A percentile compares a stretch with the other conserved stretches of the same genome.
Conservation (phyloP, 2,888 invertebrate species). For the Cosmopolites sordidus region DNA sequence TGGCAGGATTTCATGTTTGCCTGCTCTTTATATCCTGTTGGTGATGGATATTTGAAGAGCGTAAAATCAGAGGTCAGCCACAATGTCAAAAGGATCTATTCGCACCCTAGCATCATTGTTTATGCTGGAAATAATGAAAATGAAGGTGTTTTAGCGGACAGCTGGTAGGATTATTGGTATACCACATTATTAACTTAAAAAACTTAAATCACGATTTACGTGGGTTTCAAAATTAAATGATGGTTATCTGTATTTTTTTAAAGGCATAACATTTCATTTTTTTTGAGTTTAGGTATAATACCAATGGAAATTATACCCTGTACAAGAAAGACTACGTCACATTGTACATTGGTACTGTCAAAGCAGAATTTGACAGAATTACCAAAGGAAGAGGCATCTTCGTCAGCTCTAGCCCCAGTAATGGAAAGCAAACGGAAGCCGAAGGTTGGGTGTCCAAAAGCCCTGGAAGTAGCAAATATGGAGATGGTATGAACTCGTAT, state of each 20-base stretch:
- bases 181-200: neutral
- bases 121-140: conserved; percentile 98
- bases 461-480: conserved; percentile 76
- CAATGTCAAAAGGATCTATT: conserved; percentile 75
- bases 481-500: conserved; percentile 77
- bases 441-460: conserved; percentile 74
- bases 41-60: conserved; percentile 63
- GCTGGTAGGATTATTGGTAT: conserved; percentile 39
- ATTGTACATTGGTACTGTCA: conserved; percentile 76
- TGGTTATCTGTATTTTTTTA: no score
- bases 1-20: conserved; percentile 99
- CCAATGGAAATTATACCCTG: conserved; percentile 33
- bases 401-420: conserved; percentile 80
- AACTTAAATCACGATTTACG: no score
- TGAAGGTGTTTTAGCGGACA: conserved; percentile 77
- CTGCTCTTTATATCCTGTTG: conserved; percentile 86
- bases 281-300: conserved; percentile 50
- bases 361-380: conserved; percentile 57
- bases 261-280: neutral
- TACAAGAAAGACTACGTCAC: conserved; percentile 68
- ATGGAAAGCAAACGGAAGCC: conserved; percentile 67
- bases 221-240: no score
- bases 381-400: conserved; percentile 63
- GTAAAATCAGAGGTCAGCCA: conserved; percentile 74
- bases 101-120: conserved; percentile 80